phyloP scores from a whole-genome alignment of 2,888 invertebrate genomes.

The Pegoplata infirma region DNA sequence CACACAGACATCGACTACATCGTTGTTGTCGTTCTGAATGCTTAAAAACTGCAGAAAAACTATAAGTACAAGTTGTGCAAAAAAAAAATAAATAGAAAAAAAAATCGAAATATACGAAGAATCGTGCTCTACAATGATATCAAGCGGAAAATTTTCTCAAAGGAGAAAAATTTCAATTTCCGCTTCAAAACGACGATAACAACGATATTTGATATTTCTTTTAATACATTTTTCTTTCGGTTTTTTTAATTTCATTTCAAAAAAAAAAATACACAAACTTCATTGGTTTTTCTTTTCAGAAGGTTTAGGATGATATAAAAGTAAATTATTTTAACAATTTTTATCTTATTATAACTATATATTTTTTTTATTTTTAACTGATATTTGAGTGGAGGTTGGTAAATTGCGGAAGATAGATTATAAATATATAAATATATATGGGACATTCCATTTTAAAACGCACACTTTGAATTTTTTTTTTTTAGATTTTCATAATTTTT shows the following conservation, averaged over 20 bases:
- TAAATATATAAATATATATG: too few species aligned
- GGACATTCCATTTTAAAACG: too few species aligned
- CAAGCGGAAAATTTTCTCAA: constrained; percentile 66
- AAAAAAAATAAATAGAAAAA: neutral
- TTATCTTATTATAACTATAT: too few species aligned
- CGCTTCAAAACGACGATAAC: constrained; percentile 64
- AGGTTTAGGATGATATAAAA: constrained; percentile 33
- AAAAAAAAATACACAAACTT: constrained; percentile 8
- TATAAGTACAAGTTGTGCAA: neutral
- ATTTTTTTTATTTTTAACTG: too few species aligned
- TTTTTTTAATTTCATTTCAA: constrained; percentile 17
- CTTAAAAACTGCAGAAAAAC: constrained; percentile 8
- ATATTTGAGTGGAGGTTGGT: too few species aligned
- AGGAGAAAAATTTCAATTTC: constrained; percentile 70
- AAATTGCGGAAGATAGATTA: too few species aligned
- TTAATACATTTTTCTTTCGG: constrained; percentile 38
- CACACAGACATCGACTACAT: constrained; percentile 21
- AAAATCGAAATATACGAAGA: neutral
- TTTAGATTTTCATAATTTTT: too few species aligned
- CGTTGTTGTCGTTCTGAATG: constrained; percentile 4
- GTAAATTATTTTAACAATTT: constrained; percentile 45
- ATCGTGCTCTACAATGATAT: constrained; percentile 43
- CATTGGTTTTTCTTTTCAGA: neutral
- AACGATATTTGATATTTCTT: constrained; percentile 64
- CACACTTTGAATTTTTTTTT: too few species aligned